A percentile compares a stretch with the other conserved stretches of the same genome.
These are phyloP conservation scores for Axinella damicornis DNA, from an alignment of 37 sponge, comb jelly and placozoan genomes.

Conservation along the genomic window DNA sequence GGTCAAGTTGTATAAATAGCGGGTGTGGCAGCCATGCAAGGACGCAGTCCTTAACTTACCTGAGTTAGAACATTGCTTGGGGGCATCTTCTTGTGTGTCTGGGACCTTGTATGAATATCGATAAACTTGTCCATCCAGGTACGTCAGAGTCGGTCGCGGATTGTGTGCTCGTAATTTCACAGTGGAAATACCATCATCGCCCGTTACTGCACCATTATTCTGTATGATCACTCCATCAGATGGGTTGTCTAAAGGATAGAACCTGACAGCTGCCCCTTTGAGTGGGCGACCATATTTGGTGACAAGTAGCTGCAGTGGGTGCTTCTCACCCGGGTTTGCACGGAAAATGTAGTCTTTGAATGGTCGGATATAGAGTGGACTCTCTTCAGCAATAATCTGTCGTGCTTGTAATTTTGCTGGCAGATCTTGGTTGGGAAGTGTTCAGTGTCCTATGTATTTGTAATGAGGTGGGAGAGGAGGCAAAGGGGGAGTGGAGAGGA, in stretches of 20 bases:
- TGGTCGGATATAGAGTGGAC: conserved; percentile 45
- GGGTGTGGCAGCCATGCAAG: too few relatives aligned
- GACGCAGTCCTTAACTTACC: too few relatives aligned
- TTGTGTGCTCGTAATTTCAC: not conserved
- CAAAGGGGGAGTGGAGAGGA: too few relatives aligned
- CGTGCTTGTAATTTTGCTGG: too few relatives aligned
- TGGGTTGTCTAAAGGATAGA: not conserved
- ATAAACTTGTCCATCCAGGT: conserved; percentile 38
- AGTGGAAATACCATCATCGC: conserved; percentile 6
- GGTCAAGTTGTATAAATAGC: too few relatives aligned
- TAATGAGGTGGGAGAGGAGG: too few relatives aligned
- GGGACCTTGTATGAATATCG: conserved; percentile 13
- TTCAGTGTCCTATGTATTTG: too few relatives aligned
- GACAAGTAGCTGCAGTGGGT: not conserved
- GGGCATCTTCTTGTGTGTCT: not conserved
- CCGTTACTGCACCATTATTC: not conserved
- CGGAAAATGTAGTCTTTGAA: conserved; percentile 22
- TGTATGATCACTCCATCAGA: not conserved
- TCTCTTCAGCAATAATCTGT: too few relatives aligned
- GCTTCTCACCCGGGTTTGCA: not conserved
- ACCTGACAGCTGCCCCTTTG: not conserved
- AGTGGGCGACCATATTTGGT: conserved; percentile 35
- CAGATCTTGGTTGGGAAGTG: too few relatives aligned
- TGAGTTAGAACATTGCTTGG: too few relatives aligned
- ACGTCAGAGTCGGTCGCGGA: not conserved